Conservation (phyloP, 1,140 invertebrate genomes). For the Danaus plexippus region DNA sequence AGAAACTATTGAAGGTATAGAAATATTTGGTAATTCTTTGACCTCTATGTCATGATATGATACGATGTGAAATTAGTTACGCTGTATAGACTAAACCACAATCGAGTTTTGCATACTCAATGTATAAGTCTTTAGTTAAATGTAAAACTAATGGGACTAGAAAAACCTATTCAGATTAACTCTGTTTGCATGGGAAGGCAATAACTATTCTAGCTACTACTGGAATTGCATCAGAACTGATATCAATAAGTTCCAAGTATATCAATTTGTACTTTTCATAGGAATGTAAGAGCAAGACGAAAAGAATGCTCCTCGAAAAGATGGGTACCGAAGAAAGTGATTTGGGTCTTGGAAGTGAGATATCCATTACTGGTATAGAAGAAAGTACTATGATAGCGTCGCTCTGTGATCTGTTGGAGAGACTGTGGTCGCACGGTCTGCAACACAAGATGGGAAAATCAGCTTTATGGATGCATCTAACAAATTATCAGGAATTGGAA, state of each 20-base stretch:
- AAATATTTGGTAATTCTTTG: slow-evolving; percentile 7
- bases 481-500: slow-evolving; percentile 90
- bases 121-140: too few species aligned
- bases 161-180: too few species aligned
- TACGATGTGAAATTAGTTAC: too few species aligned
- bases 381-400: slow-evolving; percentile 98
- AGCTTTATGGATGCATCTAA: slow-evolving; percentile 93
- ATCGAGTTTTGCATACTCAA: too few species aligned
- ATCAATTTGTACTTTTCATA: slow-evolving; percentile 34
- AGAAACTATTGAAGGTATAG: slow-evolving; percentile 92
- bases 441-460: slow-evolving; percentile 97
- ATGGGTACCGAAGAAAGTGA: slow-evolving; percentile 90
- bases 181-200: too few species aligned
- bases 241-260: too few species aligned
- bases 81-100: too few species aligned
- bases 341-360: slow-evolving; percentile 79
- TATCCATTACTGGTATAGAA: slow-evolving; percentile 81
- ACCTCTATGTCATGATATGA: too few species aligned
- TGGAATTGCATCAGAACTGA: too few species aligned
- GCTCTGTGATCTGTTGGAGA: slow-evolving; percentile 96
- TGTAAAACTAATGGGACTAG: too few species aligned
- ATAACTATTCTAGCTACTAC: too few species aligned
- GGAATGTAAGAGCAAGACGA: slow-evolving; percentile 95
- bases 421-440: slow-evolving; percentile 98
- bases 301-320: slow-evolving; percentile 97